A percentile compares a stretch with the other conserved stretches of the same genome.
These are phyloP conservation scores for Pleuronectes platessa DNA, from an alignment of 2,113 vertebrate genomes.

Conservation along the genomic window DNA sequence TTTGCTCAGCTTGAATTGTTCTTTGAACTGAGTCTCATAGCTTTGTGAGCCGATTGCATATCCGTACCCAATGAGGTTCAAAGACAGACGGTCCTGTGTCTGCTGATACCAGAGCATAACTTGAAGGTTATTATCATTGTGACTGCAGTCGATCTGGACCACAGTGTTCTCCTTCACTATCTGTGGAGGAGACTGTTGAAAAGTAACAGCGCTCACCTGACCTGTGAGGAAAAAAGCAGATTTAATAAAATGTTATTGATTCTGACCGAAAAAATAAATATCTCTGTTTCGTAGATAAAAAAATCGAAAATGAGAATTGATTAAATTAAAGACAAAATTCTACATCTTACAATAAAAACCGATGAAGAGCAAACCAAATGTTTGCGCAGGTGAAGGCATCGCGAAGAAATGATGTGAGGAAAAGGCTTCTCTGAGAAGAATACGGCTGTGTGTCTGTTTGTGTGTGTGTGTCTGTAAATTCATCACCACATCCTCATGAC, in stretches of 20 bases:
- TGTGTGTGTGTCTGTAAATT: background rate
- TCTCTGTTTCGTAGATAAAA: no score
- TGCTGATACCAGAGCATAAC: conserved; percentile 73
- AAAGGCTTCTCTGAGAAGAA: background rate
- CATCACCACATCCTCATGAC: conserved; percentile 24
- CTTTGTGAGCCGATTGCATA: background rate
- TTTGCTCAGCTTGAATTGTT: conserved; percentile 42
- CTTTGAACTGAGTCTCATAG: conserved; percentile 42
- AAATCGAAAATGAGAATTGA: no score
- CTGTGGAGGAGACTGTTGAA: conserved; percentile 40
- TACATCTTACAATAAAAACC: conserved; percentile 49
- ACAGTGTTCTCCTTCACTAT: background rate
- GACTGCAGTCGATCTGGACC: conserved; percentile 57
- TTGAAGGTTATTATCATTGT: background rate
- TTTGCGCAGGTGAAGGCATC: conserved; percentile 34
- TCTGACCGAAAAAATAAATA: background rate
- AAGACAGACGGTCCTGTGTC: background rate
- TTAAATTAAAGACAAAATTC: background rate
- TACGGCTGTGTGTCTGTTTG: no score
- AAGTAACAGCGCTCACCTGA: conserved; percentile 21
- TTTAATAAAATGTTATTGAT: background rate
- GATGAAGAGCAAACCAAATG: conserved; percentile 31
- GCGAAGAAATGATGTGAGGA: background rate
- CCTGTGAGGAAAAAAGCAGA: conserved; percentile 33
- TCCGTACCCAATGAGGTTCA: conserved; percentile 70